These are phyloP conservation scores for Epinotia ramella DNA, from an alignment of 2,888 invertebrate species.

Conservation along the genomic window DNA sequence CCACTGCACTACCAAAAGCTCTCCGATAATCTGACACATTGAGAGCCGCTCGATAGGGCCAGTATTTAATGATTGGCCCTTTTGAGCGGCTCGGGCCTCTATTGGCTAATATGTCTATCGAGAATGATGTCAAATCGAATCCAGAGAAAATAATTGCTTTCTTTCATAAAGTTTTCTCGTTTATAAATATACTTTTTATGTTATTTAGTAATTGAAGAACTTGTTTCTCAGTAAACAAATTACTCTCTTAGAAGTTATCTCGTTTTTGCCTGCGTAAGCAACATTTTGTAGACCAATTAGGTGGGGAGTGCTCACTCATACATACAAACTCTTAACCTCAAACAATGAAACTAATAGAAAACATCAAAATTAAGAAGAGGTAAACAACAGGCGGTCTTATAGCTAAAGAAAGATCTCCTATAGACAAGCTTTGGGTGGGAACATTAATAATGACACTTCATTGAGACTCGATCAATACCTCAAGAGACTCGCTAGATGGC, in stretches of 20 bases:
- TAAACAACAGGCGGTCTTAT: too few relatives aligned
- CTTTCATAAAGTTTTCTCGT: not conserved
- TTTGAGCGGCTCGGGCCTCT: not conserved
- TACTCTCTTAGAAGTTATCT: not conserved
- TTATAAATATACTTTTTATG: too few relatives aligned
- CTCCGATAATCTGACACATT: slow-evolving; percentile 11
- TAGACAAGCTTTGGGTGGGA: too few relatives aligned
- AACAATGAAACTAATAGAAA: too few relatives aligned
- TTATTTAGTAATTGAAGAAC: too few relatives aligned
- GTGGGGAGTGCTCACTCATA: not conserved
- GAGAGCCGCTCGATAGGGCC: slow-evolving; percentile 7
- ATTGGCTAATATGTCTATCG: slow-evolving; percentile 19
- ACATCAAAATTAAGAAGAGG: too few relatives aligned
- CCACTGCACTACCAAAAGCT: not conserved
- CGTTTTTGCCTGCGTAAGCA: not conserved
- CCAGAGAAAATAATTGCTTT: not conserved
- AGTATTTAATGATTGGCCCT: not conserved
- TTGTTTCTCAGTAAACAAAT: too few relatives aligned
- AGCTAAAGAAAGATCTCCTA: too few relatives aligned
- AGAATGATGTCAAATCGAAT: slow-evolving; percentile 2
- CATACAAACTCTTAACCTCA: too few relatives aligned
- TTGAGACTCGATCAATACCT: too few relatives aligned
- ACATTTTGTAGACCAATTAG: not conserved
- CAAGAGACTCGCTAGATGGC: too few relatives aligned
- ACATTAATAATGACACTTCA: too few relatives aligned